Base-by-base conservation (phyloP, 2,113 vertebrate species). In the human region DNA sequence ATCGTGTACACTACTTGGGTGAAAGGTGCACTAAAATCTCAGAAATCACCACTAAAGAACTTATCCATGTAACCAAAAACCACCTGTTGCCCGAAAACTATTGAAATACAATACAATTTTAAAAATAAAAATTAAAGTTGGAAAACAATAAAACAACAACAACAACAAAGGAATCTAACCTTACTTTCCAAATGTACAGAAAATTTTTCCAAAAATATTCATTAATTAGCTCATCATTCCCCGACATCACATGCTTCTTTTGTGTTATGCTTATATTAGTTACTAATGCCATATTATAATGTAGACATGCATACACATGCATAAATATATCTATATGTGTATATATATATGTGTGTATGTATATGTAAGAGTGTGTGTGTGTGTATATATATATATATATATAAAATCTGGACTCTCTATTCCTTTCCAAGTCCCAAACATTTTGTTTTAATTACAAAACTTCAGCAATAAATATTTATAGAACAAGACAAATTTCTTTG, bases 351-450 rank as follows among this genome's bases (percentile, higher is more conserved):
- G 17, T 55, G 6, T 55, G 5, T 52, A 4, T 17, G 7, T 7
- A 55, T 55, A 7, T 55, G 17, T 55, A 2, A 18, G 0, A 2
- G 1, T 55, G 17, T 55, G 1, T 55, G 0, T 18, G 0, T 18
- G 1, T 55, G 2, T 55, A 1, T 52, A 4, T 17, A 40, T 5
- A 10, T 14, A 14, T 35, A 3, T 35, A 2, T 50, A n/a, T 50
- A 35, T 68, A n/a, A 25, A n/a, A 85, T 68, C 30, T 50, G 11
- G 32, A 85, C 43, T 85, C 9, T 35, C 18, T 8, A 48, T n/a
- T 50, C 12, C 8, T 85, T 50, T 85, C 12, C 20, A 64, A 48
- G 45, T 59, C 14, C 23, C 35, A 16, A 50, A 68, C 0, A 1
- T 70, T 50, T 70, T 85, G 18, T 86, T 50, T 85, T 48, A 85